A percentile compares a stretch with the other conserved stretches of the same genome.
Evolutionary conservation across 2,113 vertebrate genomes (phyloP).

Genomic region (Mohoua ochrocephala): DNA sequence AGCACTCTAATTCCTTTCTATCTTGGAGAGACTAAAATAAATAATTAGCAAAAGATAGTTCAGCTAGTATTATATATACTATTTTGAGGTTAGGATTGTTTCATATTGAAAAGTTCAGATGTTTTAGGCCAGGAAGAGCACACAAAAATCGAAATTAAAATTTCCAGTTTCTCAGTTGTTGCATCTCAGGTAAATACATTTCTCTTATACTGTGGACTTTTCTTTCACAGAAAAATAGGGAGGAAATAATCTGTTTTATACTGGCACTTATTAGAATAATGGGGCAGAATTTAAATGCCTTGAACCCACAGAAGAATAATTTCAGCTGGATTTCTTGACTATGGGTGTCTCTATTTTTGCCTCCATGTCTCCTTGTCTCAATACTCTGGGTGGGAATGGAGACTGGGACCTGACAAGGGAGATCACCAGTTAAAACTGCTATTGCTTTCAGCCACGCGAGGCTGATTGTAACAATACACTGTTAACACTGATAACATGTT

Average conservation of each 20-base stretch:
- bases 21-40: conserved; percentile 18
- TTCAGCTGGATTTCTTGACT: neutral
- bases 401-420: neutral
- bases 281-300: neutral
- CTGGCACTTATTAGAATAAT: neutral
- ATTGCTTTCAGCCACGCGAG: neutral
- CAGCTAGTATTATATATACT: neutral
- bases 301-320: neutral
- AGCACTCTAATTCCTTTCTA: conserved; percentile 64
- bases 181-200: neutral
- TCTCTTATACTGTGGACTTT: neutral
- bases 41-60: conserved; percentile 34
- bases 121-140: neutral
- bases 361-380: neutral
- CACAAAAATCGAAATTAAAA: neutral
- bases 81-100: conserved; percentile 33
- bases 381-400: neutral
- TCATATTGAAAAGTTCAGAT: neutral
- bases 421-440: neutral
- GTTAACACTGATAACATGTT: neutral
- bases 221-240: neutral
- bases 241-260: neutral
- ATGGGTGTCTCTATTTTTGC: neutral
- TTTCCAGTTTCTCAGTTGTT: neutral
- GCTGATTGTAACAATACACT: neutral